Percentiles rank a stretch among this genome's conserved stretches.
phyloP scores from a whole-genome alignment of 2,113 vertebrate species.

The Cyprinodon variegatus region DNA sequence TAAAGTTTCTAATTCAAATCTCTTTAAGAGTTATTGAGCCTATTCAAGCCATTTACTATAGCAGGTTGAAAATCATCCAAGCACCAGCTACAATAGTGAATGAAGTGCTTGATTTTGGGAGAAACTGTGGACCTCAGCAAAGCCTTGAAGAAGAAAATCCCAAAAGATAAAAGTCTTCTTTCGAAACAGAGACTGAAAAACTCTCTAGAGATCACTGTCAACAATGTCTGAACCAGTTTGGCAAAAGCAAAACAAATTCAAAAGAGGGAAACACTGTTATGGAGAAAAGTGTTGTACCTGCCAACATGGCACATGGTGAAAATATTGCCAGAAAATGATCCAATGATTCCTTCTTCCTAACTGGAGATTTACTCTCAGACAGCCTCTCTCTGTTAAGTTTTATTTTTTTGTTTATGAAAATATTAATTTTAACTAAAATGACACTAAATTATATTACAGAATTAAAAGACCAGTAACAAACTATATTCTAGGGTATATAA shows the following conservation, averaged over 20 bases:
- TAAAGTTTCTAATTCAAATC: background rate
- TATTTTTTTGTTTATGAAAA: background rate
- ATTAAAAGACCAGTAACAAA: background rate
- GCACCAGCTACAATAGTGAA: conserved; percentile 1
- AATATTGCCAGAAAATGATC: background rate
- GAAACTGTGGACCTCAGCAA: conserved; percentile 11
- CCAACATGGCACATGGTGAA: background rate
- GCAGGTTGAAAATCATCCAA: background rate
- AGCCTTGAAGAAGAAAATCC: conserved; percentile 1
- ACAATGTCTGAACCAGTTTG: conserved; percentile 11
- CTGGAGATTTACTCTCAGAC: background rate
- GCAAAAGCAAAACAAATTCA: background rate
- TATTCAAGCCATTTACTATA: background rate
- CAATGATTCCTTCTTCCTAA: background rate
- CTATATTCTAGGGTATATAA: background rate
- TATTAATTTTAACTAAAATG: background rate
- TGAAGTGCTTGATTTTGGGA: conserved; percentile 12
- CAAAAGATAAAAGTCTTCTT: conserved; percentile 12
- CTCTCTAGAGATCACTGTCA: conserved; percentile 23
- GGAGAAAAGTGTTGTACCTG: background rate
- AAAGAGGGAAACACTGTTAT: background rate
- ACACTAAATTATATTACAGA: background rate
- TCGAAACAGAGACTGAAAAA: conserved; percentile 8
- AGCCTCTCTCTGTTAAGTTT: background rate
- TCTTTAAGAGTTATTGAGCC: background rate